Evolutionary conservation across 2,888 invertebrate species (phyloP), one percentile per base, ranked within the genome.

Genomic region (Hedya salicella): DNA sequence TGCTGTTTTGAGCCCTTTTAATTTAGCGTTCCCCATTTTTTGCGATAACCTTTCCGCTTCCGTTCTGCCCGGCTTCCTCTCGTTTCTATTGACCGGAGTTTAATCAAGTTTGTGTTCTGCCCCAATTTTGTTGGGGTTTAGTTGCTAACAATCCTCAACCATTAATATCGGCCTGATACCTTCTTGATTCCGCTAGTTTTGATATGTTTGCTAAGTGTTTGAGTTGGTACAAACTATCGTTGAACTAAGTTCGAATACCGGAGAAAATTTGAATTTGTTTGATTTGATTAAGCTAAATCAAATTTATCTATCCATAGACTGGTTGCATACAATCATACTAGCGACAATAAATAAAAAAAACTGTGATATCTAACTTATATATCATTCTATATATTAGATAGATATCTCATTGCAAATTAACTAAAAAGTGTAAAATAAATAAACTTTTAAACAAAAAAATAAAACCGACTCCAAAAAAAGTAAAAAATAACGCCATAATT

Each of bases 31-130:
- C 17, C 30, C 50, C 44, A 52, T 36, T 66, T 66, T 62, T 66
- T 60, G 36, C 48, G 19, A 14, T 44, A 59, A 59, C 59, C 39
- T 48, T 49, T 54, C 48, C 25, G 17, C n/a, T 48, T 54, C 44
- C 56, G 17, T 39, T 36, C 16, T 44, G 39, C 42, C 21, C 39
- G n/a, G 40, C 13, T 61, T 66, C 61, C 54, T 59, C 44, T 36
- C 42, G 32, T 17, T 21, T 13, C 46, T 60, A 65, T 65, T 61
- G 60, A 61, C 40, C 66, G 32, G 17, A 54, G 54, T 61, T 61
- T 66, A 61, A 61, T 61, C 40, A 61, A 52, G 40, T 66, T 66
- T 66, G 53, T 53, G 17, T 39, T 16, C 36, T 54, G 46, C 39
- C 42, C 30, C 53, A 54, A 54, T 49, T 54, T 60, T 19, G 39